phyloP scores from a whole-genome alignment of 2,797 vertebrate species.

The Selene dorsalis region DNA sequence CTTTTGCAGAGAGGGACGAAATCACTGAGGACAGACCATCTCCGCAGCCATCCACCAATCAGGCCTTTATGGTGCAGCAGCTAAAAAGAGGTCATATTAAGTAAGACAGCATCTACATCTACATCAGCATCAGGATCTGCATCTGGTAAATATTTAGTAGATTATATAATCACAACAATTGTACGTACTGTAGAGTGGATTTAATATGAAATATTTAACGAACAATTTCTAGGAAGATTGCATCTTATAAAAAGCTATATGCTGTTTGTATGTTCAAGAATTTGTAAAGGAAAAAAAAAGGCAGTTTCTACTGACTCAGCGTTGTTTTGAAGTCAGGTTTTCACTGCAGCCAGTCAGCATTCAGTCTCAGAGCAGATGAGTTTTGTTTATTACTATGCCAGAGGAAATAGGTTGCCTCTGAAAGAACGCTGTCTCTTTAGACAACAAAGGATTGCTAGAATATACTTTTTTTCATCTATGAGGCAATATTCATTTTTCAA shows the following conservation, averaged over 20 bases:
- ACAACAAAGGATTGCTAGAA: not conserved
- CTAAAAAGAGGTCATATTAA: no score
- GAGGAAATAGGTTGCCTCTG: conserved; percentile 11
- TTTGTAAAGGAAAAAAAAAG: not conserved
- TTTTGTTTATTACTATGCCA: conserved; percentile 25
- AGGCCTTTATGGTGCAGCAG: not conserved
- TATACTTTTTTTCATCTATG: not conserved
- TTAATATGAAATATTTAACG: not conserved
- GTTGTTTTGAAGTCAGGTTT: conserved; percentile 6
- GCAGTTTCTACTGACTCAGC: conserved; percentile 9
- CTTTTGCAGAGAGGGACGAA: not conserved
- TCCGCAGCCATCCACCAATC: not conserved
- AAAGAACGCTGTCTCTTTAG: conserved; percentile 1
- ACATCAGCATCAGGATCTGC: no score
- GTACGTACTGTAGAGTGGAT: not conserved
- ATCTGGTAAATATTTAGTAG: not conserved
- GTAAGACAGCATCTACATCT: not conserved
- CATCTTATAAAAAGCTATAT: not conserved
- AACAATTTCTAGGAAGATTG: not conserved
- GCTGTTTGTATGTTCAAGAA: not conserved
- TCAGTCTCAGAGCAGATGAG: not conserved
- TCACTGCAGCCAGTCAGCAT: conserved; percentile 5
- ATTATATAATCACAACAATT: not conserved
- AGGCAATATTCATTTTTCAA: conserved; percentile 1
- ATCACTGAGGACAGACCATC: not conserved